Evolutionary conservation across 2,888 invertebrate genomes (phyloP), one percentile per base, ranked within the genome.

Genomic region (Trachelus iudaicus): DNA sequence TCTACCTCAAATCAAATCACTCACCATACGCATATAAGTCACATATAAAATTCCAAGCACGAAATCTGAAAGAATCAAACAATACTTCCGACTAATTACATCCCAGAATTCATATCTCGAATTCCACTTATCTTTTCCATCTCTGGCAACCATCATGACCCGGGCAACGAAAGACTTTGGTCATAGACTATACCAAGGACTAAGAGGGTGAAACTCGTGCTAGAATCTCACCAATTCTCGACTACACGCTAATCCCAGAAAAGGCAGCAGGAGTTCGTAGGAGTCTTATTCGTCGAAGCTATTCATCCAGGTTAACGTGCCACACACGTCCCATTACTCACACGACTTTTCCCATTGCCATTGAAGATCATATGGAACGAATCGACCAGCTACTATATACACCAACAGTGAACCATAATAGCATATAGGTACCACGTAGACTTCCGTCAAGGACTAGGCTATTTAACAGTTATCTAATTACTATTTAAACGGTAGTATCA

Each of bases 241-340:
- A 86, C 83, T 83, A 83, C 76, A 82, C 81, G 83, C 85, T 86
- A 85, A 88, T 87, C 85, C 31, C 85, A 75, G 76, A 79, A 76
- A 73, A 75, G 76, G 69, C 71, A 71, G 68, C 69, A 35, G 34
- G 31, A 69, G 71, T 33, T 71, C 71, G 31, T 23, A 15, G 15
- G 71, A 71, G 71, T 31, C 79, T 69, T 31, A 31, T 31, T 34
- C 71, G 71, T 33, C 31, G 71, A 81, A 81, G 81, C 82, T 85
- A 86, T 86, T 86, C 88, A 86, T 84, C 82, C 88, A 84, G 88
- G 87, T 88, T 87, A 88, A 88, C 83, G 88, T 88, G 88, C 87
- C 88, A 87, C 81, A 81, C 80, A 80, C 81, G 82, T 81, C 77
- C 76, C 77, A 80, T 81, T 79, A 81, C 80, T 81, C 81, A 81